Conservation (phyloP, 2,797 vertebrate species). For the Cyprinella venusta region DNA sequence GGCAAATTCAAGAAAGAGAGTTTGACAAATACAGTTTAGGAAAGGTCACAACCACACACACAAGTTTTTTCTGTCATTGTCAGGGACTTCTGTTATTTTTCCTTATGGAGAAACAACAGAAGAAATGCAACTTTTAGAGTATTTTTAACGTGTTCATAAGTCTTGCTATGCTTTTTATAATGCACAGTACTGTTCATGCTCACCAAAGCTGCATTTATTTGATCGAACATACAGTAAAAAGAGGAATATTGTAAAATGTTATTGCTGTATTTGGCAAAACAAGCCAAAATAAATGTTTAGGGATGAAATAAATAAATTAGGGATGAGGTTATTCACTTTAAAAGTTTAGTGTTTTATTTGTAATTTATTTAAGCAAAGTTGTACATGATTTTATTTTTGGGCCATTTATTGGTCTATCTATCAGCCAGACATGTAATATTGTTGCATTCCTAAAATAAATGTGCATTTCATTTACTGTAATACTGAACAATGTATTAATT, state of each 20-base stretch:
- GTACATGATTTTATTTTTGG: background rate
- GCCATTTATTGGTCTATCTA: background rate
- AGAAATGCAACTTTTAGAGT: background rate
- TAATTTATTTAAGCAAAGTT: background rate
- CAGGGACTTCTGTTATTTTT: background rate
- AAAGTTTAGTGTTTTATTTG: background rate
- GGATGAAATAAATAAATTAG: background rate
- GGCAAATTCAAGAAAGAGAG: constrained; percentile 1
- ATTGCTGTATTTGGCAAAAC: background rate
- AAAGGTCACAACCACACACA: constrained; percentile 6
- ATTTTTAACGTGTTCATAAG: background rate
- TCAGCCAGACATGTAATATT: background rate
- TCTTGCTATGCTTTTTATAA: background rate
- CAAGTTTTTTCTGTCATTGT: constrained; percentile 1
- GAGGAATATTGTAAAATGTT: background rate
- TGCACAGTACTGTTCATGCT: background rate
- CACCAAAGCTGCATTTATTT: background rate
- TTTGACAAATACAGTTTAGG: constrained; percentile 23
- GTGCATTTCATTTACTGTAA: background rate
- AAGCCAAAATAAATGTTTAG: background rate
- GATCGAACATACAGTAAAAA: background rate
- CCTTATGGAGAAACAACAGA: background rate
- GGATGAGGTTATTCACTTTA: background rate
- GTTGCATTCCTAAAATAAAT: background rate
- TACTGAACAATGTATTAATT: background rate